Percentiles rank a stretch among this genome's conserved stretches.
Conservation (phyloP, 2,113 vertebrate genomes). For the Pardalotus punctatus region DNA sequence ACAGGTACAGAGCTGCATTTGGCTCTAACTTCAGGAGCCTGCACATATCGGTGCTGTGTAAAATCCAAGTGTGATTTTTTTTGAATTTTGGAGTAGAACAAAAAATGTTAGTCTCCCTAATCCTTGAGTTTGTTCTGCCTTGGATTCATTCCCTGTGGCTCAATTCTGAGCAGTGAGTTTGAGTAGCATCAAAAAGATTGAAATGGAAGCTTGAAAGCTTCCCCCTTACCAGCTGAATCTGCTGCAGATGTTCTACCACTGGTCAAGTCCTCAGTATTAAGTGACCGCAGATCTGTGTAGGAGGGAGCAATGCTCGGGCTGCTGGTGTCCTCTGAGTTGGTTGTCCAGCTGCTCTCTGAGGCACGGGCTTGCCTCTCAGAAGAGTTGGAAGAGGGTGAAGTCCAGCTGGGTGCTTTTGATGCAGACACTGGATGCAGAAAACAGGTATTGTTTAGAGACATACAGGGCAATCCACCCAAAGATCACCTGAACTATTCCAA, state of each 20-base stretch:
- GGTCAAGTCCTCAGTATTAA: slow-evolving; percentile 67
- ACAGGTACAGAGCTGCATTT: not conserved
- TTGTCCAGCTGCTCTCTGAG: slow-evolving; percentile 78
- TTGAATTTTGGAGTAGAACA: not conserved
- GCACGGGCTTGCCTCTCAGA: slow-evolving; percentile 55
- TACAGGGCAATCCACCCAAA: not conserved
- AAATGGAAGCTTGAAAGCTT: not conserved
- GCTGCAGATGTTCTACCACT: slow-evolving; percentile 69
- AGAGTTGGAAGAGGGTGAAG: slow-evolving; percentile 64
- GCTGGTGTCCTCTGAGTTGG: slow-evolving; percentile 74
- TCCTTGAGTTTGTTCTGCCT: not conserved
- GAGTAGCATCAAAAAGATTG: not conserved
- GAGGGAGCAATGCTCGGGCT: slow-evolving; percentile 74
- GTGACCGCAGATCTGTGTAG: slow-evolving; percentile 71
- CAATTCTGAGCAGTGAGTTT: not conserved
- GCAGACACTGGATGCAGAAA: slow-evolving; percentile 44
- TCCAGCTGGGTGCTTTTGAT: slow-evolving; percentile 66
- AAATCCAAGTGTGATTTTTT: not conserved
- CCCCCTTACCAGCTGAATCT: slow-evolving; percentile 74
- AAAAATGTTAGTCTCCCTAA: not conserved
- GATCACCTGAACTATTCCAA: not conserved
- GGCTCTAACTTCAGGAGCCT: not conserved
- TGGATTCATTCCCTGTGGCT: not conserved
- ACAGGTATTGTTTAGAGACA: not conserved
- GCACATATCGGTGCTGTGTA: not conserved